A percentile compares a stretch with the other conserved stretches of the same genome.
phyloP scores from a whole-genome alignment of 2,797 vertebrate genomes.

The Scomberomorus guttatus region DNA sequence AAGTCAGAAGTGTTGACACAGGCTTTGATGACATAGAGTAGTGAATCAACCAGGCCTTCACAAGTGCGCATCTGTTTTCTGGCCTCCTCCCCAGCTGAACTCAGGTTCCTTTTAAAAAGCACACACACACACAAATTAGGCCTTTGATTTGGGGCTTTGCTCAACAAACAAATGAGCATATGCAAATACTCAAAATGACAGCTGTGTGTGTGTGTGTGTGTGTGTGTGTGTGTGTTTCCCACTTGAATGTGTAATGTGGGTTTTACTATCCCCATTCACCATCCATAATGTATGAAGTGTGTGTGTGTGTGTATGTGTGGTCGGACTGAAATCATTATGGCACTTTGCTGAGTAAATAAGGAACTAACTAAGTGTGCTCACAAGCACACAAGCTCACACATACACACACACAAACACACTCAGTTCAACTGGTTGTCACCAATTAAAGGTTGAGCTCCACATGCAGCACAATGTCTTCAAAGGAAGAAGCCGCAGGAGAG shows the following conservation, averaged over 20 bases:
- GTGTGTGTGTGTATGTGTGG: conserved; percentile 45
- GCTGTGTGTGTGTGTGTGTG: conserved; percentile 39
- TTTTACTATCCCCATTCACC: conserved; percentile 40
- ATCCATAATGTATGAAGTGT: conserved; percentile 72
- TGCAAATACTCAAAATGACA: conserved; percentile 53
- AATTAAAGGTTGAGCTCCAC: conserved; percentile 58
- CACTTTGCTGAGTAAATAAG: conserved; percentile 63
- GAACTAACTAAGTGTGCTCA: conserved; percentile 13
- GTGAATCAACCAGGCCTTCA: conserved; percentile 95
- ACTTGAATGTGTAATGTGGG: conserved; percentile 47
- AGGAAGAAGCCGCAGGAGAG: conserved; percentile 34
- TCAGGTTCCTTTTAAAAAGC: conserved; percentile 90
- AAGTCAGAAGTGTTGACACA: conserved; percentile 99
- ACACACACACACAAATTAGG: conserved; percentile 34
- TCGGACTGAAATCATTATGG: conserved; percentile 58
- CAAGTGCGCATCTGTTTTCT: conserved; percentile 96
- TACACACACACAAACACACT: background rate
- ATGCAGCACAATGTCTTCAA: conserved; percentile 42
- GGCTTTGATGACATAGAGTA: conserved; percentile 97
- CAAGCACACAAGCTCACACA: conserved; percentile 13
- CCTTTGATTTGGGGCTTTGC: conserved; percentile 51
- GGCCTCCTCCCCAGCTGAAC: conserved; percentile 96
- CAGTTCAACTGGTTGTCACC: conserved; percentile 29
- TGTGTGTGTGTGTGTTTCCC: too few relatives aligned
- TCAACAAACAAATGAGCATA: conserved; percentile 56